These are phyloP conservation scores for Sialis lutaria DNA, from an alignment of 2,888 invertebrate genomes.

Conservation along the genomic window DNA sequence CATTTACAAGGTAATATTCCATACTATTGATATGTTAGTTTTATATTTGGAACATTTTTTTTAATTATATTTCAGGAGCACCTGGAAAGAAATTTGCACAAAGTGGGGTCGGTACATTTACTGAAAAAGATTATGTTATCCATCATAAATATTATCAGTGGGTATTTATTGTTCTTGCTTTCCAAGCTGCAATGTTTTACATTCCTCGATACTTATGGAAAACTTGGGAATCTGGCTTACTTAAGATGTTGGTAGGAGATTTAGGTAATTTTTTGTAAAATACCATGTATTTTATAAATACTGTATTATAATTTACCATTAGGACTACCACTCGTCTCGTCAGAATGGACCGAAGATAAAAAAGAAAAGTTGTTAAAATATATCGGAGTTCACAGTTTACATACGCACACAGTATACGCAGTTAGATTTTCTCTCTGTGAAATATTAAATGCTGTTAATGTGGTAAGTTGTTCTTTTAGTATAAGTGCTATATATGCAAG, in stretches of 20 bases:
- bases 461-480: constrained; percentile 31
- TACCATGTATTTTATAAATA: neutral
- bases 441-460: constrained; percentile 52
- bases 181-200: constrained; percentile 52
- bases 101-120: constrained; percentile 30
- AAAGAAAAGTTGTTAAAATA: constrained; percentile 38
- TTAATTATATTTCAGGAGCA: constrained; percentile 3
- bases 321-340: constrained; percentile 36
- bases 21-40: neutral
- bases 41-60: neutral
- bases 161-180: constrained; percentile 49
- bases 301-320: constrained; percentile 9
- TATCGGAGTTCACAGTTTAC: constrained; percentile 32
- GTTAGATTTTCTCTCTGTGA: constrained; percentile 53
- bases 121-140: constrained; percentile 29
- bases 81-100: constrained; percentile 26
- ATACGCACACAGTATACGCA: constrained; percentile 45
- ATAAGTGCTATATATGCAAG: neutral
- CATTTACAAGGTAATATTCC: constrained; percentile 21
- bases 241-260: constrained; percentile 40
- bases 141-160: constrained; percentile 52
- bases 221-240: constrained; percentile 46
- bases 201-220: constrained; percentile 55
- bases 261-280: constrained; percentile 24
- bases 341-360: constrained; percentile 34